Evolutionary conservation across 92 coral and sea anemone genomes (phyloP), one percentile per base, ranked within the genome.

Genomic region (Epizoanthus illoricatus): DNA sequence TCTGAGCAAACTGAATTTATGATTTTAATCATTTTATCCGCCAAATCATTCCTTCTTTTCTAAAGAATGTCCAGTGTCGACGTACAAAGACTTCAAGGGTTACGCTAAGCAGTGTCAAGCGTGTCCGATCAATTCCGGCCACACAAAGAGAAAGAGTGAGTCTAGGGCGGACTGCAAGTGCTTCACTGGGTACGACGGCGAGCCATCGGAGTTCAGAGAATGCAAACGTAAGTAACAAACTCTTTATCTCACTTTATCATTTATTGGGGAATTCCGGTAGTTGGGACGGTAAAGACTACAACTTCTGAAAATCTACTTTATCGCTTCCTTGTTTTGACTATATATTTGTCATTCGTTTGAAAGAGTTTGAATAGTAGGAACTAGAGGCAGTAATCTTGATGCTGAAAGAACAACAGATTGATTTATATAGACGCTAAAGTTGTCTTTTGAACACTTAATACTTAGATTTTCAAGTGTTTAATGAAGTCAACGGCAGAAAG

Each of bases 141-240:
- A 95, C 83, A 78, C 85, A 11, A 74, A 33, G 21, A 71, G 11
- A 4, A 86, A 74, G n/a, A 89, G 94, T 67, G 36, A 10, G 17
- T 80, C 74, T 15, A 88, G 88, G 47, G 76, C 79, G 3, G 91
- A 90, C 65, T 95, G 98, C 57, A 49, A 73, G 47, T 95, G 98
- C 80, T 62, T 74, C 47, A 70, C 78, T 4, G 98, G 98, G 10
- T 90, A 90, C 58, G 92, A 92, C 5, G 94, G 97, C 20, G 71
- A 88, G 65, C 97, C 97, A 42, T 86, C 61, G 41, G 81, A 73
- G 52, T 43, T 88, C 39, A 74, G 76, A 11, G 91, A 85, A 16
- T 95, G 98, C 68, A 74, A 55, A 86, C 87, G 98, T 95, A 86
- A 89, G 98, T 40, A 23, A 19, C 17, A 19, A 42, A 18, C 13